Conservation (phyloP, 2,113 vertebrate species). For the Benitochromis conjunctus region DNA sequence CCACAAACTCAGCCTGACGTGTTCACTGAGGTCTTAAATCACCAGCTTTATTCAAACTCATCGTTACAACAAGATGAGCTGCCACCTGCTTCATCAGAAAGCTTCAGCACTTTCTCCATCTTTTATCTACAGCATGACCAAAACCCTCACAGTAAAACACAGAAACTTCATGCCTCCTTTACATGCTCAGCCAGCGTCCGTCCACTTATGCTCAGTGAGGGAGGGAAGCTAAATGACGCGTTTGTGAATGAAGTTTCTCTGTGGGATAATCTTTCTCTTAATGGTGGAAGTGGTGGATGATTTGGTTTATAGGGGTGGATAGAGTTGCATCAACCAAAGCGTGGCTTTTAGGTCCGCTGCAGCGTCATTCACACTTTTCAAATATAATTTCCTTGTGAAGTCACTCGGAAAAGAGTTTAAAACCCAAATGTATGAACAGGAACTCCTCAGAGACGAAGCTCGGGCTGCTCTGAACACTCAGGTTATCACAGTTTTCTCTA, state of each 20-base stretch:
- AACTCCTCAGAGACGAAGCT: too few relatives aligned
- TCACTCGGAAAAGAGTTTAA: not conserved
- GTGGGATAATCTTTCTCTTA: not conserved
- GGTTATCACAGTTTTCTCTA: not conserved
- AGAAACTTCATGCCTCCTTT: not conserved
- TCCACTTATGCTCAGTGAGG: not conserved
- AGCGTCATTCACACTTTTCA: not conserved
- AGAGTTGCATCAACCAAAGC: not conserved
- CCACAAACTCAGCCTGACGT: not conserved
- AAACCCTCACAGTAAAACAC: not conserved
- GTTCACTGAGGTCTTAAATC: not conserved
- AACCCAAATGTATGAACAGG: rapidly evolving
- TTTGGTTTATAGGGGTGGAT: not conserved
- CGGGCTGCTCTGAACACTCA: not conserved
- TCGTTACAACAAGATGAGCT: not conserved
- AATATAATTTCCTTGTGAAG: not conserved
- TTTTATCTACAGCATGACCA: not conserved
- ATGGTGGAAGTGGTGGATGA: not conserved
- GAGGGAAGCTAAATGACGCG: not conserved
- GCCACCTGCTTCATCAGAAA: not conserved
- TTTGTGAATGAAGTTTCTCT: not conserved
- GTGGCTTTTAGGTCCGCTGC: not conserved
- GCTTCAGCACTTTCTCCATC: not conserved
- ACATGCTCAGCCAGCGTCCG: not conserved
- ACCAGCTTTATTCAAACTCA: not conserved